Evolutionary conservation across 2,888 invertebrate species (phyloP).

Genomic region (Micoletzkya japonica): DNA sequence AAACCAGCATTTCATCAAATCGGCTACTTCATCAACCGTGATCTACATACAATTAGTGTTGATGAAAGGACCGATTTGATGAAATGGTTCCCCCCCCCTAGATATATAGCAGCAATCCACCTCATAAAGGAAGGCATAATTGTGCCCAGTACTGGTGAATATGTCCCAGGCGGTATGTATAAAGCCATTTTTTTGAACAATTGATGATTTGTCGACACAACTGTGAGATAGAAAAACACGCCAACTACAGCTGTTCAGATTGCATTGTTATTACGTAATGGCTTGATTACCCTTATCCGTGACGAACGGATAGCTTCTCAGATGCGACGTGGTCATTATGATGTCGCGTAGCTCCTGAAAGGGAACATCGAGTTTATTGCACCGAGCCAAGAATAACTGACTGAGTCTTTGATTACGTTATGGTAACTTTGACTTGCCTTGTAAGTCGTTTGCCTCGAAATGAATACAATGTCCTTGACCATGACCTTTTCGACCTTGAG

Average conservation of each 20-base stretch:
- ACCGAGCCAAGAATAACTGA: too few species aligned
- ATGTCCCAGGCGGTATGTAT: too few species aligned
- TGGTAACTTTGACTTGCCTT: too few species aligned
- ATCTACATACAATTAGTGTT: background rate
- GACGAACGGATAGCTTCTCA: constrained; percentile 82
- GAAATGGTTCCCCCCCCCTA: background rate
- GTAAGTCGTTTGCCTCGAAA: constrained; percentile 80
- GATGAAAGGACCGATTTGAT: background rate
- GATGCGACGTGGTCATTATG: constrained; percentile 72
- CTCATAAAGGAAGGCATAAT: too few species aligned
- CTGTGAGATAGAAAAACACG: background rate
- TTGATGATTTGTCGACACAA: background rate
- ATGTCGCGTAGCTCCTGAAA: constrained; percentile 70
- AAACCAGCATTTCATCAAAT: background rate
- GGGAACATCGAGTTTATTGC: too few species aligned
- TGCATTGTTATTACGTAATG: background rate
- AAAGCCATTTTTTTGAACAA: background rate
- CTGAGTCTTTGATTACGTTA: too few species aligned
- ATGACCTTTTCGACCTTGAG: constrained; percentile 88
- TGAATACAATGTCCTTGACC: constrained; percentile 71
- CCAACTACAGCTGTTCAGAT: too few species aligned
- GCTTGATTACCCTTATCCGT: constrained; percentile 26
- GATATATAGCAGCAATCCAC: too few species aligned
- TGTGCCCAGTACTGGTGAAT: too few species aligned
- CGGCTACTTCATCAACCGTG: background rate